Base-by-base conservation (phyloP, 2,888 invertebrate genomes). In the Folsomia candida region DNA sequence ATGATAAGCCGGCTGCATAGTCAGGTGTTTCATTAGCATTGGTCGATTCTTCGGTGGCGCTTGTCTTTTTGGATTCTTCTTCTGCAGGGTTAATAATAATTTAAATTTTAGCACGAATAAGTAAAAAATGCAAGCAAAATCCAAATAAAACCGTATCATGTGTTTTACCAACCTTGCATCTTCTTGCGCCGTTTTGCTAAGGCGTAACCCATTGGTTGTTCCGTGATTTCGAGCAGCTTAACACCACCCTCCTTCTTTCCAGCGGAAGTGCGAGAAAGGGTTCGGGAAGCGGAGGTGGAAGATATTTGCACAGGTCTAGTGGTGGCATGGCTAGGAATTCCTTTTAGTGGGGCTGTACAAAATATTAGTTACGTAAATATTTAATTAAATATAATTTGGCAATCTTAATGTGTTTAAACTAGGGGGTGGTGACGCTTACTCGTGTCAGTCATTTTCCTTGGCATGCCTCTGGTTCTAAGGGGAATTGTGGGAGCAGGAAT, bases 371-470 rank as follows among this genome's bases (percentile, higher is more conserved):
- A 68, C 9, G 71, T 22, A 27, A n/a, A 57, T 26, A 14, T 27
- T 20, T 25, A 22, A 28, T 26, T 29, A 58, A 3, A 9, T 28
- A 29, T 27, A 61, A 18, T 24, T 25, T 6, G 26, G 20, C 6
- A 24, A 61, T 61, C 14, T 18, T 14, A n/a, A 11, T 4, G 20
- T 61, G 4, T 26, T 61, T 18, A 61, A 61, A 61, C 26, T 9
- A 51, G n/a, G n/a, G n/a, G n/a, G n/a, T n/a, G n/a, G n/a, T n/a
- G n/a, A n/a, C n/a, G n/a, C 65, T 29, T 85, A 93, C 93, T 94
- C 51, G 94, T 93, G 82, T 97, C 96, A 80, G 96, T 96, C 94
- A 97, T 94, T 86, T 96, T 96, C 80, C 96, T 88, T 0, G 95
- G 95, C 91, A 94, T 93, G 78, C 91, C 91, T 73, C 92, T 85